Percentiles rank a stretch among this genome's conserved stretches.
Evolutionary conservation across 2,888 invertebrate genomes (phyloP).

Genomic region (Mimumesa dahlbomi): DNA sequence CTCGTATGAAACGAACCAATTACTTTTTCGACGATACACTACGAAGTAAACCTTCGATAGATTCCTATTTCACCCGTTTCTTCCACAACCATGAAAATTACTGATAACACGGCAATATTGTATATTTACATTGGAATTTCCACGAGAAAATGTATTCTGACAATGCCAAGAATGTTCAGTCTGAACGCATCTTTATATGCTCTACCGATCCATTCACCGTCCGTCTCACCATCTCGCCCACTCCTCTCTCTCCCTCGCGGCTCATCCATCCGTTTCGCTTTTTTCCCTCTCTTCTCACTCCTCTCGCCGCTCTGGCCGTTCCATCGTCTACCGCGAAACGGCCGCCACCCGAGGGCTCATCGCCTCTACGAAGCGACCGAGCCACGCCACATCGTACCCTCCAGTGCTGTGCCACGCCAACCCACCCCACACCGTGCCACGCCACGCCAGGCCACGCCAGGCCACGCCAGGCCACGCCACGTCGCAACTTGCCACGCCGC

Average conservation of each 20-base stretch:
- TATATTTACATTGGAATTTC: no score
- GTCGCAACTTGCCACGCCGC: conserved; percentile 14
- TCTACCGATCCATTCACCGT: conserved; percentile 33
- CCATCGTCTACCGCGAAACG: conserved; percentile 59
- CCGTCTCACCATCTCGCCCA: conserved; percentile 55
- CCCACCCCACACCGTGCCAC: neutral
- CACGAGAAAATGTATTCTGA: no score
- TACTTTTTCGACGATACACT: no score
- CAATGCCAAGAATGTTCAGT: conserved; percentile 9
- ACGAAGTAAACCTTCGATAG: no score
- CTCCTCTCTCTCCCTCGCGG: conserved; percentile 40
- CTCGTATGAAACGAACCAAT: no score
- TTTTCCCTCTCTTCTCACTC: conserved; percentile 45
- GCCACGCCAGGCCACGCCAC: conserved; percentile 25
- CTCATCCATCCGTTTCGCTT: conserved; percentile 1
- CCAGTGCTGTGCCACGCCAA: neutral
- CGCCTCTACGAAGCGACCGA: conserved; percentile 73
- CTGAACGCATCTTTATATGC: conserved; percentile 18
- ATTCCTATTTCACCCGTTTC: no score
- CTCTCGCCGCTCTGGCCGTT: conserved; percentile 52
- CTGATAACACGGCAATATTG: no score
- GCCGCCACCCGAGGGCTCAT: conserved; percentile 76
- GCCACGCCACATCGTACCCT: neutral
- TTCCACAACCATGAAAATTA: no score
- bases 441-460: conserved; percentile 40